A percentile compares a stretch with the other conserved stretches of the same genome.
Evolutionary conservation across 2,113 vertebrate genomes (phyloP).

Genomic region (Macquaria ambigua): DNA sequence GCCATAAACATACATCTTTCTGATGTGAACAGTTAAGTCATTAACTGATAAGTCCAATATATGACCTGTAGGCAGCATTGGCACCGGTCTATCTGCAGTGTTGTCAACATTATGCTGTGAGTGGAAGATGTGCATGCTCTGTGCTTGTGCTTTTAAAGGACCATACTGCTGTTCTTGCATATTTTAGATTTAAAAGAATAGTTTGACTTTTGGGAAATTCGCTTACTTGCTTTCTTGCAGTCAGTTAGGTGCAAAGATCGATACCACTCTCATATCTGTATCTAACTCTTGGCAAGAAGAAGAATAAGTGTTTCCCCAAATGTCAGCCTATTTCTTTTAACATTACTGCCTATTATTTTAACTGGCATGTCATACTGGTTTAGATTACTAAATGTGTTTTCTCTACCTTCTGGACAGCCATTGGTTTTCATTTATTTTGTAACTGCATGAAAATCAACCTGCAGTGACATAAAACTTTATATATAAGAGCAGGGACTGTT

Average conservation of each 20-base stretch:
- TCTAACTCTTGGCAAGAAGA: no score
- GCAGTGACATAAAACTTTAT: background rate
- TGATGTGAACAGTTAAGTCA: background rate
- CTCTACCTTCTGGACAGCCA: background rate
- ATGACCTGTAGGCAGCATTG: background rate
- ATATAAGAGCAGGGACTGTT: no score
- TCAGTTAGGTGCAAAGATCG: no score
- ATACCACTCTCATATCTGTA: no score
- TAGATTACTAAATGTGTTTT: background rate
- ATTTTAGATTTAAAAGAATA: background rate
- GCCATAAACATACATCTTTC: no score
- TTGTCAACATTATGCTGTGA: no score
- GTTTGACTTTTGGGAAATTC: background rate
- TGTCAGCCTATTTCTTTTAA: no score
- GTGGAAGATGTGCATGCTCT: no score
- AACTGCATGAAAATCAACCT: no score
- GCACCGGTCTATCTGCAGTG: background rate
- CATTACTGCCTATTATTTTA: background rate
- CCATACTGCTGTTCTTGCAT: background rate
- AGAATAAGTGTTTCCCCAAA: no score
- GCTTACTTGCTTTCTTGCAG: background rate
- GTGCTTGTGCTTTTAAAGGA: background rate
- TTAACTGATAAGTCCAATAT: background rate
- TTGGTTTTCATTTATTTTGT: background rate
- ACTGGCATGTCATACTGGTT: background rate